A percentile compares a stretch with the other conserved stretches of the same genome.
These are phyloP conservation scores for Oxyscelio sp. DNA, from an alignment of 2,888 invertebrate genomes.

Conservation along the genomic window DNA sequence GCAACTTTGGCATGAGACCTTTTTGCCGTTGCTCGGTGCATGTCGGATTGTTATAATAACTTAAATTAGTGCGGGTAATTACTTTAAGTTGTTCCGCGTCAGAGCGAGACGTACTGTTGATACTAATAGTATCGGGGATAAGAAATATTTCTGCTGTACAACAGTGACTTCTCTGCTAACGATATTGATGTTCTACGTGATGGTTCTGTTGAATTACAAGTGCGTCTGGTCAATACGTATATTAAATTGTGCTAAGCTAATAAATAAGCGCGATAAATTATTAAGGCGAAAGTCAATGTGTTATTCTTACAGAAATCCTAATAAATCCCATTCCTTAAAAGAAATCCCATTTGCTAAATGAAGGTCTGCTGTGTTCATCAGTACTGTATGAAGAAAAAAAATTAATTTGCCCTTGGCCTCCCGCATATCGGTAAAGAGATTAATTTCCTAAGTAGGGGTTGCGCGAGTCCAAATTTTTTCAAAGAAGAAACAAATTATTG, in stretches of 20 bases:
- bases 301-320: not conserved
- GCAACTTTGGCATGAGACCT: slow-evolving; percentile 1
- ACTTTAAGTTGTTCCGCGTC: slow-evolving; percentile 10
- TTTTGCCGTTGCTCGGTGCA: not conserved
- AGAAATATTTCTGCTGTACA: no score
- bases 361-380: slow-evolving; percentile 9
- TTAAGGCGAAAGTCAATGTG: not conserved
- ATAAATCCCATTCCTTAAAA: not conserved
- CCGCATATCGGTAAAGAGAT: not conserved
- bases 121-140: not conserved
- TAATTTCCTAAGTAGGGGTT: slow-evolving; percentile 4
- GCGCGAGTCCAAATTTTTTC: not conserved
- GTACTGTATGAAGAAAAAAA: slow-evolving; percentile 1
- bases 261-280: not conserved
- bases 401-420: not conserved
- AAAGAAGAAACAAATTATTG: no score
- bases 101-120: not conserved
- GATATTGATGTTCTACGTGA: not conserved
- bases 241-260: not conserved
- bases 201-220: not conserved
- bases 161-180: no score
- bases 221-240: not conserved
- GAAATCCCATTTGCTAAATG: slow-evolving; percentile 9
- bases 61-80: slow-evolving; percentile 31
- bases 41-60: slow-evolving; percentile 33